These are phyloP conservation scores for Hemitrygon akajei DNA, from an alignment of 2,797 vertebrate genomes.

Conservation along the genomic window DNA sequence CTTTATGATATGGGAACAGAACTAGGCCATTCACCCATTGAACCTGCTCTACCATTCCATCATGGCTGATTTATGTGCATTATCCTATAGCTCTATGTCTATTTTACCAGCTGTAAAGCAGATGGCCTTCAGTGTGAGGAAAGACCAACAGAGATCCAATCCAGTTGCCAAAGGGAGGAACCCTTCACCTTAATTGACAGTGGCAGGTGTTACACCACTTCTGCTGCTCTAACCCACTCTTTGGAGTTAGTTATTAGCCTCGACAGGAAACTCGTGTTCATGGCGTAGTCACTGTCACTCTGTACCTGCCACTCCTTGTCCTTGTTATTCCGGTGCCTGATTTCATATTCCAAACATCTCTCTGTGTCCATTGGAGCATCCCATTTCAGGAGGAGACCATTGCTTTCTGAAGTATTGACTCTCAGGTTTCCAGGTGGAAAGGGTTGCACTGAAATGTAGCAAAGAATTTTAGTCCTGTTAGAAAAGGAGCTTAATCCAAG, in stretches of 20 bases:
- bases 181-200: accelerated
- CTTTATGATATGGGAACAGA: no score
- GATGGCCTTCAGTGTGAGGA: not conserved
- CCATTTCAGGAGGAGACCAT: constrained; percentile 72
- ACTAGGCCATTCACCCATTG: no score
- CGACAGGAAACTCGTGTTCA: no score
- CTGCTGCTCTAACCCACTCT: not conserved
- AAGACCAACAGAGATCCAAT: not conserved
- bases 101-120: not conserved
- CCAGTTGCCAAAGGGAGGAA: accelerated
- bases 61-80: no score
- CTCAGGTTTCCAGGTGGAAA: constrained; percentile 59
- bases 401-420: constrained; percentile 49
- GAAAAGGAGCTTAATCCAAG: not conserved
- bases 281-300: not conserved
- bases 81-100: no score
- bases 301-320: constrained; percentile 63
- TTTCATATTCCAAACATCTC: constrained; percentile 54
- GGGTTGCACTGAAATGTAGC: constrained; percentile 52
- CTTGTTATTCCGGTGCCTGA: constrained; percentile 64
- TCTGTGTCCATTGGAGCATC: not conserved
- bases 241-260: no score
- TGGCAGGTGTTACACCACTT: not conserved
- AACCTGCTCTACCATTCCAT: no score
- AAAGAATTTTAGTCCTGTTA: not conserved